Evolutionary conservation across 2,797 vertebrate species (phyloP).

Genomic region (Acrossocheilus fasciatus): DNA sequence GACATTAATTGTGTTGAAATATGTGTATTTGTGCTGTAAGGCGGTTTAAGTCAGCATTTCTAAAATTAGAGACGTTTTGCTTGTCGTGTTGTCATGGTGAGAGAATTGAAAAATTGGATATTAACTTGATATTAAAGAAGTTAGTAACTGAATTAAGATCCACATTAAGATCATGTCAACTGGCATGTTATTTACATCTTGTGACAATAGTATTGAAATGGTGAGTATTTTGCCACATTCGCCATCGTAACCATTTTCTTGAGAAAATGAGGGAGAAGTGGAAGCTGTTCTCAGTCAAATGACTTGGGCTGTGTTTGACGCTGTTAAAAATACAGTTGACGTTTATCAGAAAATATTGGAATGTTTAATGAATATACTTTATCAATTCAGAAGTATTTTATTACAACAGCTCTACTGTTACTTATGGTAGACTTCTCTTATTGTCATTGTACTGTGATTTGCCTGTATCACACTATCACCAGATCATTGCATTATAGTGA

Average conservation of each 20-base stretch:
- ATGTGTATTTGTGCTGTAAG: background rate
- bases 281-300: background rate
- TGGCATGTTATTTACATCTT: background rate
- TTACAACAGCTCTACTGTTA: background rate
- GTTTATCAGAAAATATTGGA: background rate
- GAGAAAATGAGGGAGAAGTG: background rate
- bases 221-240: background rate
- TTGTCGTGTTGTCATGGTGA: background rate
- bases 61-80: background rate
- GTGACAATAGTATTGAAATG: background rate
- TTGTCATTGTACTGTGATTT: background rate
- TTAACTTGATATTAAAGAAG: background rate
- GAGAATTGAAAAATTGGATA: background rate
- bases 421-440: background rate
- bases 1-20: background rate
- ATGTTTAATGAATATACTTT: background rate
- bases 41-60: background rate
- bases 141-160: background rate
- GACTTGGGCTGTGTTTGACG: background rate
- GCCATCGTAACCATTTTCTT: background rate
- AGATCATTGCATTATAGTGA: background rate
- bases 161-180: background rate
- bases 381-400: background rate
- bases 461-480: background rate
- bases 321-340: background rate